Percentiles rank a stretch among this genome's conserved stretches.
These are phyloP conservation scores for Isaurus tuberculatus DNA, from an alignment of 92 coral and sea anemone species.

Conservation along the genomic window DNA sequence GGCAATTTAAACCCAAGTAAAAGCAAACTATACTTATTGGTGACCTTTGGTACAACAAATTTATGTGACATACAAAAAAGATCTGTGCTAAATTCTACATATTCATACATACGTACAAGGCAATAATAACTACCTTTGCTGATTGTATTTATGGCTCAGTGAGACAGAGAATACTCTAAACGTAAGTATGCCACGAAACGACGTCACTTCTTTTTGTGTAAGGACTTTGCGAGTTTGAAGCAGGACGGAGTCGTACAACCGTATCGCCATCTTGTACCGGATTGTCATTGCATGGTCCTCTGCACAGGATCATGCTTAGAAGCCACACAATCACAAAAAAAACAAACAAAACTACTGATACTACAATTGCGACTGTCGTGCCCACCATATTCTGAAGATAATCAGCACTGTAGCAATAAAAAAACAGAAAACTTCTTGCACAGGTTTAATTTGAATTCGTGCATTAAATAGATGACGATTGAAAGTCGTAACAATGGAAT, in stretches of 20 bases:
- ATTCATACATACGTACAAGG: too few species aligned
- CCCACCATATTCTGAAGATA: neutral
- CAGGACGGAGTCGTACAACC: neutral
- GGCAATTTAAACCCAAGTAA: too few species aligned
- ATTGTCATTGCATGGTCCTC: neutral
- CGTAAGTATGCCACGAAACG: slow-evolving; percentile 30
- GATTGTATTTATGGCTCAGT: neutral
- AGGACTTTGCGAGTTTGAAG: neutral
- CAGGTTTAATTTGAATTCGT: neutral
- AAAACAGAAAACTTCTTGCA: slow-evolving; percentile 1
- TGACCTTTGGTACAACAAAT: too few species aligned
- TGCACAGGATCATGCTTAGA: slow-evolving; percentile 22
- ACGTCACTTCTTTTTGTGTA: slow-evolving; percentile 20
- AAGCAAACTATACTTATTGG: too few species aligned
- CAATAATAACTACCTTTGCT: slow-evolving; percentile 9
- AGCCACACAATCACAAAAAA: slow-evolving; percentile 15
- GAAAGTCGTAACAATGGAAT: slow-evolving; percentile 10
- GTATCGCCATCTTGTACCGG: slow-evolving; percentile 14
- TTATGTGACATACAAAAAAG: too few species aligned
- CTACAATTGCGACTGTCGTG: slow-evolving; percentile 22
- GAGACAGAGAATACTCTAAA: neutral
- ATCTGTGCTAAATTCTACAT: too few species aligned
- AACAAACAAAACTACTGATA: slow-evolving; percentile 34
- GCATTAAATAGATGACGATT: neutral
- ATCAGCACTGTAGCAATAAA: neutral